Evolutionary conservation across 1,140 invertebrate genomes (phyloP).

Genomic region (Drosophila kohkoa): DNA sequence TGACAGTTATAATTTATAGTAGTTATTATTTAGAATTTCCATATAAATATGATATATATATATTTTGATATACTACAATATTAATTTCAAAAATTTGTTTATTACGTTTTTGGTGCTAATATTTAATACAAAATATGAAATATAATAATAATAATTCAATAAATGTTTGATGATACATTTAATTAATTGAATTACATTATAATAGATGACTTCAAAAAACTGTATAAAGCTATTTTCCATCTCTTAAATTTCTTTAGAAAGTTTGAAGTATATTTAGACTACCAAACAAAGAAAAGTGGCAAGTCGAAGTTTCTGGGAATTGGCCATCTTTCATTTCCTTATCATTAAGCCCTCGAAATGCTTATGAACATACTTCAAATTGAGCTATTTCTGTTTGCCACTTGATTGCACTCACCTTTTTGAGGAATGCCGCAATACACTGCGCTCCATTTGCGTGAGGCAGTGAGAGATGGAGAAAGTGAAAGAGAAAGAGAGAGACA

Average conservation of each 20-base stretch:
- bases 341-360: constrained; percentile 42
- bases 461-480: background rate
- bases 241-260: background rate
- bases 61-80: too few species aligned
- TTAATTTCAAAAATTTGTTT: too few species aligned
- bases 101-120: too few species aligned
- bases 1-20: too few species aligned
- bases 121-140: too few species aligned
- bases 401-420: constrained; percentile 52
- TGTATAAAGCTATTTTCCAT: background rate
- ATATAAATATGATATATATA: too few species aligned
- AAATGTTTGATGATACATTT: too few species aligned
- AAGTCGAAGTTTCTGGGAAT: constrained; percentile 10
- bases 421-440: constrained; percentile 15
- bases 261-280: background rate
- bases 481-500: background rate
- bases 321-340: constrained; percentile 37
- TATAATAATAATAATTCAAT: too few species aligned
- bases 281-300: background rate
- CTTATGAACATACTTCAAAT: constrained; percentile 50
- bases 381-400: constrained; percentile 54
- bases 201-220: background rate
- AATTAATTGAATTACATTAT: too few species aligned
- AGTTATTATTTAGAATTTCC: too few species aligned
- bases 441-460: background rate